Evolutionary conservation across 2,797 vertebrate species (phyloP).

Genomic region (Enteromius paludinosus): DNA sequence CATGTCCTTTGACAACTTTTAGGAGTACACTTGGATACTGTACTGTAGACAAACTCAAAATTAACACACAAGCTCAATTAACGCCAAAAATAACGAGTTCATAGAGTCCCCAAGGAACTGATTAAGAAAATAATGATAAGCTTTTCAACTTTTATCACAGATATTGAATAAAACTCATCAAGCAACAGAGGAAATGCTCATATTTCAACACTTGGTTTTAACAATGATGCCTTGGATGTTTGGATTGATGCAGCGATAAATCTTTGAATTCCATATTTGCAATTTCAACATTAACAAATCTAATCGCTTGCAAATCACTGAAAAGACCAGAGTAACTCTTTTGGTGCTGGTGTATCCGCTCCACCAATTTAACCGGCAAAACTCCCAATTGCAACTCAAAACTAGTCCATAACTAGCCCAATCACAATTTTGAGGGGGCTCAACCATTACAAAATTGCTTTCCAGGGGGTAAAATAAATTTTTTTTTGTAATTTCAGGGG

Average conservation of each 20-base stretch:
- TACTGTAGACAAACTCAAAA: background rate
- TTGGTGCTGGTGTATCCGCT: background rate
- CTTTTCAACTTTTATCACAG: background rate
- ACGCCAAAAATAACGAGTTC: background rate
- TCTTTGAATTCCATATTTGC: background rate
- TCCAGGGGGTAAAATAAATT: background rate
- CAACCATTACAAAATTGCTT: background rate
- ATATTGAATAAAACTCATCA: background rate
- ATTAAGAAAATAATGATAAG: background rate
- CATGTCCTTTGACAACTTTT: background rate
- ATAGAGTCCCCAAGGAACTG: background rate
- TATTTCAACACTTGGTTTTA: background rate
- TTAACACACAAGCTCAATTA: background rate
- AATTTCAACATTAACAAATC: background rate
- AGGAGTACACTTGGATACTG: background rate
- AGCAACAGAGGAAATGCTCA: background rate
- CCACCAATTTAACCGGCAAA: background rate
- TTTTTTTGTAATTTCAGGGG: background rate
- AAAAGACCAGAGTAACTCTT: background rate
- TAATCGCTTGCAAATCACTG: background rate
- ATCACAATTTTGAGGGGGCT: background rate
- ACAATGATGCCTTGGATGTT: background rate
- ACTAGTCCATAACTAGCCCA: background rate
- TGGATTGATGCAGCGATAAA: no score
- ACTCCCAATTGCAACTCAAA: background rate